A percentile compares a stretch with the other conserved stretches of the same genome.
Evolutionary conservation across 2,888 invertebrate species (phyloP).

Genomic region (Scaptomyza reducta): DNA sequence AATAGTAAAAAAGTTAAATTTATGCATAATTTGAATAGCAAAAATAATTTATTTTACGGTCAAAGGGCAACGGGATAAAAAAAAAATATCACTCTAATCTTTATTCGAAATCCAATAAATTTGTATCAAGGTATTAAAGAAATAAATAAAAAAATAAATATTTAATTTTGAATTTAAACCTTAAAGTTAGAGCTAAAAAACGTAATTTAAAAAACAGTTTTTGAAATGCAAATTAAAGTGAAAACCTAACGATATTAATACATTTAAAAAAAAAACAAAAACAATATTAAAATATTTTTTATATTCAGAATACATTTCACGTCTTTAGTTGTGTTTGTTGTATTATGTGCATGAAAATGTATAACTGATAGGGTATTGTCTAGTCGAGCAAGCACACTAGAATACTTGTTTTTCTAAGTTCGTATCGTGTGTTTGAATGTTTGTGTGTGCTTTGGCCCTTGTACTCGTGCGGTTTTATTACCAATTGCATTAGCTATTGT

Average conservation of each 20-base stretch:
- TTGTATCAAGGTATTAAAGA: no score
- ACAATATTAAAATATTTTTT: no score
- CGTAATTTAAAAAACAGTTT: no score
- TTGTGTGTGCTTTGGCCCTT: slow-evolving; percentile 21
- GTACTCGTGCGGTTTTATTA: slow-evolving; percentile 64
- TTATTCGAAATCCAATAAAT: no score
- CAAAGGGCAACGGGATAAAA: not conserved
- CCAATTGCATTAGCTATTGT: slow-evolving; percentile 71
- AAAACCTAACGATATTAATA: no score
- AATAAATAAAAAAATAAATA: no score
- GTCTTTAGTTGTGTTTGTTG: no score
- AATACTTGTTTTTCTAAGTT: not conserved
- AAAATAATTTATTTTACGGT: not conserved
- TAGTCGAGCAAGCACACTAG: not conserved
- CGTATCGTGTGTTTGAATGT: not conserved
- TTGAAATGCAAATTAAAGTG: no score
- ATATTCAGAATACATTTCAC: no score
- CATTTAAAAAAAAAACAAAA: no score
- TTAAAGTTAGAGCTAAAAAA: no score
- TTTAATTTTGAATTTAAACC: no score
- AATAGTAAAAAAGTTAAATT: not conserved
- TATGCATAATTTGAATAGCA: not conserved
- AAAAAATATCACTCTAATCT: not conserved
- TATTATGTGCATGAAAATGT: not conserved
- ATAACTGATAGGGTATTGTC: not conserved